These are phyloP conservation scores for Cosmopolites sordidus DNA, from an alignment of 2,888 invertebrate genomes.

Conservation along the genomic window DNA sequence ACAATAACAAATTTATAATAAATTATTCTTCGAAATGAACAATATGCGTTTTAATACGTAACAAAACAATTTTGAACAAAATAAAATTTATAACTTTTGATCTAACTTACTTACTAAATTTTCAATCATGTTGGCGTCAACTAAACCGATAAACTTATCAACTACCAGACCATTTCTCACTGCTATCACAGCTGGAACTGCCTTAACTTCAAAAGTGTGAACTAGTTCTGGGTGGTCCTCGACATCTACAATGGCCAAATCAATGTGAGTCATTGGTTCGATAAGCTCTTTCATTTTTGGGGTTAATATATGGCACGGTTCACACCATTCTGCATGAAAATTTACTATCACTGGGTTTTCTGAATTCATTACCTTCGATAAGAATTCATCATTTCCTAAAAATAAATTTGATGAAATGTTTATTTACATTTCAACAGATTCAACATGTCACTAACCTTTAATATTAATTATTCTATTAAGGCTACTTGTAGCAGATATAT, in stretches of 20 bases:
- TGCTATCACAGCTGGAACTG: conserved; percentile 77
- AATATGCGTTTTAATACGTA: background rate
- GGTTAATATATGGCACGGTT: conserved; percentile 82
- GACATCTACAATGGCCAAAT: conserved; percentile 78
- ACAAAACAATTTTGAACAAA: background rate
- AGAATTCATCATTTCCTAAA: conserved; percentile 68
- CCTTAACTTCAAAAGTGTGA: conserved; percentile 77
- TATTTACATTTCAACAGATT: too few species aligned
- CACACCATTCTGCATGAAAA: conserved; percentile 89
- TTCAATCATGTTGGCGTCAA: conserved; percentile 76
- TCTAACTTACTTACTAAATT: conserved; percentile 64
- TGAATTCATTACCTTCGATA: conserved; percentile 79
- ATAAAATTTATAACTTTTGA: conserved; percentile 33
- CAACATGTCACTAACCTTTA: conserved; percentile 16
- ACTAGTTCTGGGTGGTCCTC: conserved; percentile 78
- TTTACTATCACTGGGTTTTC: conserved; percentile 83
- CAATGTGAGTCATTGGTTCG: conserved; percentile 65
- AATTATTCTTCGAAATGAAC: too few species aligned
- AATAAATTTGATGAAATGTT: background rate
- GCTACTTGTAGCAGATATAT: conserved; percentile 18
- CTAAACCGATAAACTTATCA: conserved; percentile 84
- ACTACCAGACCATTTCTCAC: conserved; percentile 78
- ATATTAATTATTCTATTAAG: conserved; percentile 25
- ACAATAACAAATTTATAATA: too few species aligned
- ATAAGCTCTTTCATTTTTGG: conserved; percentile 76